Conservation (phyloP, 2,113 vertebrate species). For the Cyrtonyx montezumae region DNA sequence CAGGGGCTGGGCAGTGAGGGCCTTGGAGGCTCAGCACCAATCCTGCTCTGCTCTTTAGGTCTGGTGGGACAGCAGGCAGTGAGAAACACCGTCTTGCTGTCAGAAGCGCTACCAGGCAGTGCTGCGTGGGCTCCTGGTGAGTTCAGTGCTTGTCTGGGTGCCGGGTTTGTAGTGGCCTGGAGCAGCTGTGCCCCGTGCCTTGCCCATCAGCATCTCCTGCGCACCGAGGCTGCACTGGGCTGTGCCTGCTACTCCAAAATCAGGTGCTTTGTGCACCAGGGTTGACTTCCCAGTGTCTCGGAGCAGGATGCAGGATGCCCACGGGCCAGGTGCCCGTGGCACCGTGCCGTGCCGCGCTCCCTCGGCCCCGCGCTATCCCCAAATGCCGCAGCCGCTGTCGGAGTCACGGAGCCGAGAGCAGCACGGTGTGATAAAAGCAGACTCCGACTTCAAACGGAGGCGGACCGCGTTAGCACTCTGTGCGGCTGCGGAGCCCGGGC, state of each 20-base stretch:
- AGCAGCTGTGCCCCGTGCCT: neutral
- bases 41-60: rapidly evolving
- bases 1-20: neutral
- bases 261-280: too few relatives aligned
- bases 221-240: neutral
- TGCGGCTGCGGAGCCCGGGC: neutral
- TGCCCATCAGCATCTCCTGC: neutral
- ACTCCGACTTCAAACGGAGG: neutral
- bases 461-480: neutral
- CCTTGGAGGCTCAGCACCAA: neutral
- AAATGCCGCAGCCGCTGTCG: rapidly evolving
- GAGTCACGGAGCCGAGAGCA: neutral
- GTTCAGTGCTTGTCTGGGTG: rapidly evolving
- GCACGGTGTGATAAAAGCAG: neutral
- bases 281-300: too few relatives aligned
- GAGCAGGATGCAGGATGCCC: neutral
- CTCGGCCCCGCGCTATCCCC: neutral
- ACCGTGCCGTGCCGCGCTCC: neutral
- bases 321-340: neutral
- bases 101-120: neutral
- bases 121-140: neutral
- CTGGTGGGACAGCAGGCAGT: neutral
- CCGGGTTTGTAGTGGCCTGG: rapidly evolving
- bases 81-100: neutral
- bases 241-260: neutral